phyloP scores from a whole-genome alignment of 23 tunicate genomes.

The Trididemnum nubilum region DNA sequence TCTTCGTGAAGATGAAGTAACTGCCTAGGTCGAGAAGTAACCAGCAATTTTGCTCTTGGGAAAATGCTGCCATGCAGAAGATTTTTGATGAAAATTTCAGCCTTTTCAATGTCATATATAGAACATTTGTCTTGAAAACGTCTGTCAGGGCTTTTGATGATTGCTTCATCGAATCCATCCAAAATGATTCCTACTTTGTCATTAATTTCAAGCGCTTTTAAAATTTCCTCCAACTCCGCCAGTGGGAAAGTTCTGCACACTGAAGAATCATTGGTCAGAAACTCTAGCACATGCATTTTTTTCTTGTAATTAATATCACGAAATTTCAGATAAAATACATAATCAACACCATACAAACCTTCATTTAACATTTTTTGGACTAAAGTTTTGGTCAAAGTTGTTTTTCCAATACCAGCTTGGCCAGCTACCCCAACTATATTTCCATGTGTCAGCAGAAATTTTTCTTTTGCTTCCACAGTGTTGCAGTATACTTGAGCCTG shows the following conservation, averaged over 20 bases:
- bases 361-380: background rate
- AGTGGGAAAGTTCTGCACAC: background rate
- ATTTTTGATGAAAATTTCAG: conserved; percentile 7
- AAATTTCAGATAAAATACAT: background rate
- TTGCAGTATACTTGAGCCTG: background rate
- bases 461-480: conserved; percentile 4
- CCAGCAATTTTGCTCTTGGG: background rate
- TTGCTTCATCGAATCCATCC: conserved; percentile 22
- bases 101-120: background rate
- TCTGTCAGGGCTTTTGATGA: background rate
- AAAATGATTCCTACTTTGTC: background rate
- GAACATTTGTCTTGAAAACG: background rate
- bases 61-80: background rate
- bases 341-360: conserved; percentile 8
- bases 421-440: conserved; percentile 9
- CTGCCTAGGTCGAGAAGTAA: conserved; percentile 8
- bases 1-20: background rate
- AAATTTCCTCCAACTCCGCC: background rate
- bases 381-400: conserved; percentile 3
- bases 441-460: background rate
- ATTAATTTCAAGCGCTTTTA: background rate
- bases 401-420: conserved; percentile 30
- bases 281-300: background rate
- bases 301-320: background rate
- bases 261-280: background rate